phyloP scores from a whole-genome alignment of 1,140 invertebrate species.

The Wiebesia pumilae region DNA sequence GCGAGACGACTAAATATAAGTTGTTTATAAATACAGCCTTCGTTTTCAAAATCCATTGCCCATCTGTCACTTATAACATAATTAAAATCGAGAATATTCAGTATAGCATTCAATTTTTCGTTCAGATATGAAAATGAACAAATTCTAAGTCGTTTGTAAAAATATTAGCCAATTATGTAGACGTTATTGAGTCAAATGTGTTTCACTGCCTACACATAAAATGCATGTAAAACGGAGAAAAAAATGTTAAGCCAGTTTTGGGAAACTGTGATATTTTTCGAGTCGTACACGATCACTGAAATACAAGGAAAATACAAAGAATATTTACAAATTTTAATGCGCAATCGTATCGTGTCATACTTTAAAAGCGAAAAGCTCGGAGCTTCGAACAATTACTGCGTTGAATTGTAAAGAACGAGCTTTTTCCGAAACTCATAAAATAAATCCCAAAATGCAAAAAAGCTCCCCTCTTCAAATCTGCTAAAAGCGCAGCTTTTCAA shows the following conservation, averaged over 20 bases:
- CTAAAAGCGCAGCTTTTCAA: neutral
- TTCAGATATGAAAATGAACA: neutral
- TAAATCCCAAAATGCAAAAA: neutral
- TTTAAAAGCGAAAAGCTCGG: neutral
- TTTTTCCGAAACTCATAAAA: neutral
- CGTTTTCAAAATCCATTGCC: neutral
- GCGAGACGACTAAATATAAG: neutral
- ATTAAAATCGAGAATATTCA: no score
- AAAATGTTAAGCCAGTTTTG: neutral
- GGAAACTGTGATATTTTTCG: neutral
- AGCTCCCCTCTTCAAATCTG: neutral
- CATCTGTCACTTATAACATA: neutral
- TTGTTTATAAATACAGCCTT: neutral
- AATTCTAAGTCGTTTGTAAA: neutral
- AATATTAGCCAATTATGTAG: neutral
- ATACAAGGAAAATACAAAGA: neutral
- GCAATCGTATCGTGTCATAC: neutral
- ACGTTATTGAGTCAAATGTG: neutral
- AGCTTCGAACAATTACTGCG: neutral
- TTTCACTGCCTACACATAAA: neutral
- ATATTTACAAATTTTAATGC: no score
- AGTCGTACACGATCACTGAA: no score
- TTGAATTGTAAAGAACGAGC: conserved; percentile 11
- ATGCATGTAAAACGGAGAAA: no score
- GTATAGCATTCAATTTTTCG: neutral